These are phyloP conservation scores for Trigoniulus corallinus DNA, from an alignment of 1,140 invertebrate genomes.

Conservation along the genomic window DNA sequence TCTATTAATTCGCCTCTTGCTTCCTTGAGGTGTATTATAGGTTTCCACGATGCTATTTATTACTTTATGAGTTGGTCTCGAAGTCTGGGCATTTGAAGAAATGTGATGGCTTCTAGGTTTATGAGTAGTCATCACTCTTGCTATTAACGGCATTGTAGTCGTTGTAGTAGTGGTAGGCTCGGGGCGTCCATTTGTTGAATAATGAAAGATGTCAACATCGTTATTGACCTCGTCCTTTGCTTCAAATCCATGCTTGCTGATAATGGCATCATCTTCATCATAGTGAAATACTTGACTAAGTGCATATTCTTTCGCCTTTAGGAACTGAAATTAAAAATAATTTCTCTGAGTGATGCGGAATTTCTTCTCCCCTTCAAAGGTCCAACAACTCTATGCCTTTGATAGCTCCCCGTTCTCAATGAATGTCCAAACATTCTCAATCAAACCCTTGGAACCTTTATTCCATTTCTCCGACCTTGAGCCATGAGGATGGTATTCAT, in stretches of 20 bases:
- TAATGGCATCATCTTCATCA: constrained; percentile 42
- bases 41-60: constrained; percentile 42
- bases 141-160: constrained; percentile 17
- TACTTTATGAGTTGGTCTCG: constrained; percentile 20
- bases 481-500: too few relatives aligned
- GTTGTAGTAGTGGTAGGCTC: neutral
- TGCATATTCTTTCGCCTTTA: constrained; percentile 67
- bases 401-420: too few relatives aligned
- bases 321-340: constrained; percentile 11
- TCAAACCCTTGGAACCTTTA: too few relatives aligned
- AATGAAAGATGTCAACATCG: constrained; percentile 22
- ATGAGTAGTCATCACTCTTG: too few relatives aligned
- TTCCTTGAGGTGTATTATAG: neutral
- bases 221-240: constrained; percentile 1
- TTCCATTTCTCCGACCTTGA: too few relatives aligned
- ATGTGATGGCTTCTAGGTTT: too few relatives aligned
- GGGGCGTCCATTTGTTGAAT: constrained; percentile 35
- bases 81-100: constrained; percentile 2
- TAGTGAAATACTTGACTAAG: constrained; percentile 67
- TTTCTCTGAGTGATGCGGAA: too few relatives aligned
- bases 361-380: too few relatives aligned
- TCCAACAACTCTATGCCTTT: too few relatives aligned
- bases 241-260: neutral
- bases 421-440: too few relatives aligned
- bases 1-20: too few relatives aligned